Evolutionary conservation across 1,140 invertebrate genomes (phyloP), one percentile per base, ranked within the genome.

Genomic region (Helicorthomorpha holstii): DNA sequence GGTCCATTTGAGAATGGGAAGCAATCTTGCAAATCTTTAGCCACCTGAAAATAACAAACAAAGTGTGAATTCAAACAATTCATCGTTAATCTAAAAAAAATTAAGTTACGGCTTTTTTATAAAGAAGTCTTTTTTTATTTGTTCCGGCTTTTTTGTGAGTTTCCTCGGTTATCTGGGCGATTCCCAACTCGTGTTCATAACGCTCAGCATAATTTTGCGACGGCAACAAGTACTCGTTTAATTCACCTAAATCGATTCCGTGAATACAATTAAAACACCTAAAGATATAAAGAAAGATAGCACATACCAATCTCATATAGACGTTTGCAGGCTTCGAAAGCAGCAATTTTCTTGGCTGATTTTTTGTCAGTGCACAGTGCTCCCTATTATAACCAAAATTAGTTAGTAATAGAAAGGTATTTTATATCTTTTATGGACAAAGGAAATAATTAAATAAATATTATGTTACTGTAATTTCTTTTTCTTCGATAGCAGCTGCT

Each of bases 71-170:
- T n/a, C n/a, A n/a, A n/a, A n/a, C n/a, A n/a, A n/a, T n/a, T n/a
- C n/a, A n/a, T n/a, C n/a, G n/a, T n/a, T n/a, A n/a, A n/a, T n/a
- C n/a, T n/a, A n/a, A n/a, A n/a, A n/a, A n/a, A n/a, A 51, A 49
- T 49, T 19, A n/a, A 49, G 3, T 49, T 27, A 69, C 64, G 58
- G 63, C 62, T 57, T 68, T 69, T 41, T 59, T 57, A 50, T 71
- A 71, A 54, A 64, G 65, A 55, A 69, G 69, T 49, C 68, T 67
- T 45, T 66, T 55, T 57, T 69, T 69, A 29, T 64, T 66, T 21
- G 67, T 67, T 1, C 69, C 69, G 2, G 69, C 66, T 49, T 63
- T 42, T 24, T 7, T 34, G 29, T 7, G 29, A 7, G 49, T 24
- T 2, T 42, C 50, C 48, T 26, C 61, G 14, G 27, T 25, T 25